phyloP scores from a whole-genome alignment of 2,797 vertebrate species.

The Peromyscus eremicus region DNA sequence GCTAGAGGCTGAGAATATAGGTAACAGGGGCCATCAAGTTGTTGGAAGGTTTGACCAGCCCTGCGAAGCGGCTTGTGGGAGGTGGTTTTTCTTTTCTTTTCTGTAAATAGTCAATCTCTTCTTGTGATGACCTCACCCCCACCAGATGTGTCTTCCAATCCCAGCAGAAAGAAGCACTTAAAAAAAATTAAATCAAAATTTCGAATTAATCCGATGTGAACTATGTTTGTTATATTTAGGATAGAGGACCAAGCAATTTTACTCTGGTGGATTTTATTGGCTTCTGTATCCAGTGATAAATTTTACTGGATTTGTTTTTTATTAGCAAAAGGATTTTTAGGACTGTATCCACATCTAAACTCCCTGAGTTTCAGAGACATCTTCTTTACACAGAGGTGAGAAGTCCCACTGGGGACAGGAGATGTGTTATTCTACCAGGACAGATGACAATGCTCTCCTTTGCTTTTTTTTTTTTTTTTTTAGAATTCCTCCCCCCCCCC shows the following conservation, averaged over 20 bases:
- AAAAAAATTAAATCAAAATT: conserved; percentile 63
- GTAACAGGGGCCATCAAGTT: not conserved
- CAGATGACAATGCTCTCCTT: not conserved
- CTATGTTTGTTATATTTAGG: conserved; percentile 47
- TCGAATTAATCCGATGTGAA: conserved; percentile 49
- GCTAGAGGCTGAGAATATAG: not conserved
- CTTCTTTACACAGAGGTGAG: not conserved
- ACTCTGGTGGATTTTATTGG: conserved; percentile 53
- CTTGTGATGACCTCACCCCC: conserved; percentile 48
- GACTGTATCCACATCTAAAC: not conserved
- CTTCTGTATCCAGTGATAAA: conserved; percentile 25
- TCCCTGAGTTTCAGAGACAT: conserved; percentile 41
- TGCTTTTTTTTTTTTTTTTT: not conserved
- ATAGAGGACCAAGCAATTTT: conserved; percentile 1
- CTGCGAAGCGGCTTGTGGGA: not conserved
- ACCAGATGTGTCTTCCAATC: conserved; percentile 59
- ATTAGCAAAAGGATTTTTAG: conserved; percentile 23
- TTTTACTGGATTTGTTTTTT: conserved; percentile 19
- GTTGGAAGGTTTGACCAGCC: not conserved
- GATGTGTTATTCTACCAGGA: not conserved
- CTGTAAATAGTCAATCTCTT: conserved; percentile 52
- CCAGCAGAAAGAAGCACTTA: conserved; percentile 40
- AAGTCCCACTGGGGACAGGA: not conserved
- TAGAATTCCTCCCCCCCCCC: too few species aligned
- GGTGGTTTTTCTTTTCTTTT: not conserved